Evolutionary conservation across 2,797 vertebrate species (phyloP), one percentile per base, ranked within the genome.

Genomic region (Rhinoraja longicauda): DNA sequence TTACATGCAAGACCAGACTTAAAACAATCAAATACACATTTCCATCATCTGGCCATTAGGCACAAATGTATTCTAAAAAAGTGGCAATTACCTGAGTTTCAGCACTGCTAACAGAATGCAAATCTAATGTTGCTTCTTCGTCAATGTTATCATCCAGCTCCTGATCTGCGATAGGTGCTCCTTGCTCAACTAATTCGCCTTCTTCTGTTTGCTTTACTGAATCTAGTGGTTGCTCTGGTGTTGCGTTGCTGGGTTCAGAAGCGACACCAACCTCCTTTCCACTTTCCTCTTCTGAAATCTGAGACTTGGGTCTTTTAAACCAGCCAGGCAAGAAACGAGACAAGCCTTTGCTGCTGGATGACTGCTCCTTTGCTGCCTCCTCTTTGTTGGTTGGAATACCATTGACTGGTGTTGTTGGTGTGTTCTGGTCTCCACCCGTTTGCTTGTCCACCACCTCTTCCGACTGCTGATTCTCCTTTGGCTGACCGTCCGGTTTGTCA

Each of bases 121-220:
- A 97, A 94, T 99, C 99, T 86, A 97, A 95, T 0, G 97, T 98
- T 0, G 97, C 96, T 94, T 99, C 98, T 0, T 97, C 98, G 94
- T 97, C 97, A 1, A 95, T 94, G 94, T 97, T 98, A 93, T 99
- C 97, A 94, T 99, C 99, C 1, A 98, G 98, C 94, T 99, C 99
- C 0, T 98, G 98, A 96, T 98, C 98, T 77, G 98, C 99, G 62
- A 99, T 99, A 0, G 98, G 99, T 13, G 99, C 98, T 96, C 99
- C 99, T 94, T 98, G 96, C 94, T 29, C 81, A 29, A 98, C 96
- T 67, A 97, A 95, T 39, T 97, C 97, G 45, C 93, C 93, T 94
- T 96, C 97, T 94, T 96, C 94, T 9, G 94, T 94, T 93, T 93
- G 94, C 62, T 95, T 94, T 94, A 94, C 96, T 93, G 96, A 95